Evolutionary conservation across 2,888 invertebrate genomes (phyloP).

Genomic region (Fabriciana adippe): DNA sequence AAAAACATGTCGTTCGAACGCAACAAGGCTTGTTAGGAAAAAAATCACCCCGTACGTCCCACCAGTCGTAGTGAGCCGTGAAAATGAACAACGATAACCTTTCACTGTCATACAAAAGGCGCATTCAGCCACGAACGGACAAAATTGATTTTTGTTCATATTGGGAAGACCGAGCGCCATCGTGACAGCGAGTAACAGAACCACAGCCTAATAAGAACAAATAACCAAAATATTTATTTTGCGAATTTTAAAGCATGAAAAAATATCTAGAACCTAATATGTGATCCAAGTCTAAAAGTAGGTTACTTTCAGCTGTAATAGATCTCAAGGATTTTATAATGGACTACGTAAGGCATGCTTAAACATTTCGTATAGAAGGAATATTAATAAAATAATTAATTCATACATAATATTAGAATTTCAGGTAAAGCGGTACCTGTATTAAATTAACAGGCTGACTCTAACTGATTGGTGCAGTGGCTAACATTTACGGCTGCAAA

Average conservation of each 20-base stretch:
- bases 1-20: conserved; percentile 22
- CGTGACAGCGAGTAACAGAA: not conserved
- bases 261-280: not conserved
- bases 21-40: conserved; percentile 58
- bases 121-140: conserved; percentile 68
- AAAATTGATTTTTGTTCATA: conserved; percentile 75
- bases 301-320: no score
- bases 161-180: conserved; percentile 40
- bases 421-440: no score
- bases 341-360: no score
- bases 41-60: conserved; percentile 54
- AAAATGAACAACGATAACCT: conserved; percentile 77
- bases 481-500: no score
- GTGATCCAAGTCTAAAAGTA: no score
- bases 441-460: no score
- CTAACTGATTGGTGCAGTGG: no score
- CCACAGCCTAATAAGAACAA: conserved; percentile 11
- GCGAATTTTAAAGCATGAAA: not conserved
- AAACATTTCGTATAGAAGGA: no score
- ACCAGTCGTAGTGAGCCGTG: conserved; percentile 64
- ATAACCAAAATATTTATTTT: not conserved
- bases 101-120: conserved; percentile 72
- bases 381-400: no score
- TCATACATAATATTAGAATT: no score
- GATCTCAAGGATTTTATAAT: no score